Percentiles rank a stretch among this genome's conserved stretches.
Conservation (phyloP, 2,888 invertebrate genomes). For the Sthenelais limicola region DNA sequence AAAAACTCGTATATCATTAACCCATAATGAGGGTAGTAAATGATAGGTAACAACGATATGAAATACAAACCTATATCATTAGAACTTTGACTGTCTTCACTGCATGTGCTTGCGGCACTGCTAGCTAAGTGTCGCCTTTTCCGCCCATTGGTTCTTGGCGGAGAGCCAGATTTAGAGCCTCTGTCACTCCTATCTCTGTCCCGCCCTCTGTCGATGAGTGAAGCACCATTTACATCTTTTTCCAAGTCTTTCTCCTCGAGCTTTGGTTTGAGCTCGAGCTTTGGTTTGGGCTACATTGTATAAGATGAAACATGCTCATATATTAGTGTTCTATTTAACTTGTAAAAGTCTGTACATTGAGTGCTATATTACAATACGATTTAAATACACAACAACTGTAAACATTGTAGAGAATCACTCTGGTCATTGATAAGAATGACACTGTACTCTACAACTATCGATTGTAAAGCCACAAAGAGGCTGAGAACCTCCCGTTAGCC, state of each 20-base stretch:
- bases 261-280: constrained; percentile 18
- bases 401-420: too few species aligned
- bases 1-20: too few species aligned
- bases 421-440: too few species aligned
- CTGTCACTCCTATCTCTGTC: constrained; percentile 6
- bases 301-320: too few species aligned
- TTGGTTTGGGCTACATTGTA: constrained; percentile 10
- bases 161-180: constrained; percentile 16
- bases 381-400: too few species aligned
- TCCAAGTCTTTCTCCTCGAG: constrained; percentile 28
- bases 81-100: constrained; percentile 50
- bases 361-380: not conserved
- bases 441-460: too few species aligned
- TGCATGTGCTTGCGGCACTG: constrained; percentile 52
- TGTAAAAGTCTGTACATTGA: not conserved
- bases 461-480: too few species aligned
- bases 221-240: constrained; percentile 15
- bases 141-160: not conserved
- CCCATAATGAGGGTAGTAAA: too few species aligned
- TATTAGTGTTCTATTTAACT: too few species aligned
- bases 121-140: constrained; percentile 44
- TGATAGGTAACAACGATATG: too few species aligned
- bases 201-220: not conserved
- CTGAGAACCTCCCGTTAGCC: too few species aligned
- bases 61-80: constrained; percentile 37